Conservation (phyloP, 2,113 vertebrate species). For the Grallaria varia region DNA sequence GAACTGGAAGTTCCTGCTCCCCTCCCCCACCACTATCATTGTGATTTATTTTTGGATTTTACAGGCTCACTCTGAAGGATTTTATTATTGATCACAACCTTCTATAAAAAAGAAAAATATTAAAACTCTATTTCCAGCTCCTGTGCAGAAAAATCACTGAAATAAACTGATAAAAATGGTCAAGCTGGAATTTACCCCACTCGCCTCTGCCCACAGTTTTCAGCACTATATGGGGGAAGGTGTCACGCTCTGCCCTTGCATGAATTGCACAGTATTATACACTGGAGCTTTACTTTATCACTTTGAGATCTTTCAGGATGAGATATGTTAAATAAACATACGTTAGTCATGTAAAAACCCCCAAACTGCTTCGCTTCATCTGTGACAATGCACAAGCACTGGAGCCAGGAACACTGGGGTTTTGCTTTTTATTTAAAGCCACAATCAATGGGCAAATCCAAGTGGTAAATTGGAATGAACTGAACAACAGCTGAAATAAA, state of each 20-base stretch:
- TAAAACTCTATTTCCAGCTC: neutral
- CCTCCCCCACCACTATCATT: neutral
- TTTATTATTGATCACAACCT: neutral
- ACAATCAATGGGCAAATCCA: constrained; percentile 15
- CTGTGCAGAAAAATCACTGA: neutral
- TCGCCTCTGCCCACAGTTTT: neutral
- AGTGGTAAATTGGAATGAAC: neutral
- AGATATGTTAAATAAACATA: neutral
- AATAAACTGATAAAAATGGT: neutral
- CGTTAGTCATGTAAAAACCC: neutral
- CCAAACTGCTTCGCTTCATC: neutral
- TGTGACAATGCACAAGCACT: neutral
- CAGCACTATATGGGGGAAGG: neutral
- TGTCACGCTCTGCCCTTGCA: neutral
- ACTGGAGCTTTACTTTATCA: neutral
- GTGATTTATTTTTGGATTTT: neutral
- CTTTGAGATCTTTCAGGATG: neutral
- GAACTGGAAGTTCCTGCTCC: neutral
- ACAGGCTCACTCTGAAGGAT: neutral
- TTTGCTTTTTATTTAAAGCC: constrained; percentile 16
- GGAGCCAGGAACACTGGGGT: neutral
- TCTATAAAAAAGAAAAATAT: neutral
- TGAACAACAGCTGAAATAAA: constrained; percentile 14
- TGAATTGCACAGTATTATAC: neutral
- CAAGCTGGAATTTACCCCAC: neutral